Evolutionary conservation across 2,888 invertebrate genomes (phyloP), one percentile per base, ranked within the genome.

Genomic region (Heterodera filipjevi): DNA sequence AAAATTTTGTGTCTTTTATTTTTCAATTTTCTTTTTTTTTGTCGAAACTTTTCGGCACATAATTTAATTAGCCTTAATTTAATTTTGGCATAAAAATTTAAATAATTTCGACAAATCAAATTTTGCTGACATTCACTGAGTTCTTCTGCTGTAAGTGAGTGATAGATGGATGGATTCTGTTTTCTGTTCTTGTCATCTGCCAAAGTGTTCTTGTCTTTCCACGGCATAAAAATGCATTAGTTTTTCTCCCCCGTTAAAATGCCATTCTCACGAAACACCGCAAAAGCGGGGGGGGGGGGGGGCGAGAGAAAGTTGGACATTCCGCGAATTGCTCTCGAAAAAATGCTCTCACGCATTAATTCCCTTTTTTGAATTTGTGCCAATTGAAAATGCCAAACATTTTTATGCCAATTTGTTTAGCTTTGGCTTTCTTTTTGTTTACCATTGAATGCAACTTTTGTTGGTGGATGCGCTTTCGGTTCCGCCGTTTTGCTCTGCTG

Each of bases 401-500:
- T n/a, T n/a, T n/a, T n/a, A n/a, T n/a, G 39, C 39, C 53, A 53
- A 16, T 19, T 59, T 27, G 5, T 59, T 59, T 22, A 8, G 59
- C 59, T 59, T 59, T 59, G 6, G n/a, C 59, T 27, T 49, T 16
- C 14, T 49, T 49, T 14, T 49, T 0, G 49, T 14, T 14, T 14
- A 3, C 49, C 16, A 49, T 3, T 68, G 68, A 3, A 68, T 35
- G 68, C 68, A 16, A 49, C 19, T 49, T 49, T 49, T 14, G 32
- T 66, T 32, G 68, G 33, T 66, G 33, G 32, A 68, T 68, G 33
- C 68, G 68, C 22, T 66, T 66, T 66, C 66, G 22, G 30, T 66
- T 66, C 66, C 66, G 66, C 16, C 27, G 22, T 30, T 30, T 12
- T 66, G 66, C 16, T 30, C 66, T 64, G n/a, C n/a, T 22, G 14